phyloP scores from a whole-genome alignment of 2,888 invertebrate species.

The Aproaerema taeniolella region DNA sequence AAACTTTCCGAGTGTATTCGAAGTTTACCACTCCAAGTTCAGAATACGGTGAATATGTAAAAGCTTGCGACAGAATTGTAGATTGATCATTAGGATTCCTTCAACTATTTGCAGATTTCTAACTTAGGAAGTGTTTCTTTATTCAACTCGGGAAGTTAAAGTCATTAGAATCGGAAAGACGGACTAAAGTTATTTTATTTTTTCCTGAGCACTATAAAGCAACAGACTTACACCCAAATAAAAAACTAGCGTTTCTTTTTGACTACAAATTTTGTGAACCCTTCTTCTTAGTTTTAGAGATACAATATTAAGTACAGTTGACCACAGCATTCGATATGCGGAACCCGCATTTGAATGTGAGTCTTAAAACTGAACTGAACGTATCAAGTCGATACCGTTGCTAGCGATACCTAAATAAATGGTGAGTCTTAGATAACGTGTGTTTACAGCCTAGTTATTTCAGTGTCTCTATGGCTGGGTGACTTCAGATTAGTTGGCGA shows the following conservation, averaged over 20 bases:
- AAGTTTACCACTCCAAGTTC: slow-evolving; percentile 6
- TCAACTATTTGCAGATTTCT: not conserved
- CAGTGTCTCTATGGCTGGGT: not conserved
- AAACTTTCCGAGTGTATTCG: slow-evolving; percentile 6
- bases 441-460: not conserved
- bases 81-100: slow-evolving; percentile 5
- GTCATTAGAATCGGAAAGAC: too few relatives aligned
- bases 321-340: not conserved
- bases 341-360: not conserved
- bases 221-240: too few relatives aligned
- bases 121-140: not conserved
- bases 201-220: too few relatives aligned
- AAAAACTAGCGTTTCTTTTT: too few relatives aligned
- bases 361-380: slow-evolving; percentile 11
- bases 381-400: slow-evolving; percentile 19
- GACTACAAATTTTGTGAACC: too few relatives aligned
- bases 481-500: too few relatives aligned
- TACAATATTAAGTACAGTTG: too few relatives aligned
- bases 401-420: slow-evolving; percentile 23
- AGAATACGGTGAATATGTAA: slow-evolving; percentile 6
- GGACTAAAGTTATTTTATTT: too few relatives aligned
- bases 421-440: slow-evolving; percentile 19
- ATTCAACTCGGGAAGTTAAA: too few relatives aligned
- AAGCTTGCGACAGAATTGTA: slow-evolving; percentile 5
- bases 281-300: too few relatives aligned